These are phyloP conservation scores for Ophion slaviceki DNA, from an alignment of 2,888 invertebrate species.

Conservation along the genomic window DNA sequence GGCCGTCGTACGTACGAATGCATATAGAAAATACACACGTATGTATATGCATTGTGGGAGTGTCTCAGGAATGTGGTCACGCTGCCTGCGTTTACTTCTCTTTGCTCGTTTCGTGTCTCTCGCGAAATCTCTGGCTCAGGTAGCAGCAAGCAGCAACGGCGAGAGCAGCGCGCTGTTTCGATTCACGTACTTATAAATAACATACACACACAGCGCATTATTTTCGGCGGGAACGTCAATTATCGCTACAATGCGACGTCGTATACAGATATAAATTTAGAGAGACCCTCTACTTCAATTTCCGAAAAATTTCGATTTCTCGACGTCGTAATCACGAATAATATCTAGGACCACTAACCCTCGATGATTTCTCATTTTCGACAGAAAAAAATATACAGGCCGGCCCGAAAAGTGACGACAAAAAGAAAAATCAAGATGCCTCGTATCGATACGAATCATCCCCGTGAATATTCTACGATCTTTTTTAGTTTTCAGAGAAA, in stretches of 20 bases:
- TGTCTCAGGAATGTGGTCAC: constrained; percentile 80
- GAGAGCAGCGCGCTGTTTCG: constrained; percentile 28
- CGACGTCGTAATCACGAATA: too few relatives aligned
- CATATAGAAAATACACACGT: constrained; percentile 66
- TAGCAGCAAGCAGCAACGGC: constrained; percentile 27
- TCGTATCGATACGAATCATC: too few relatives aligned
- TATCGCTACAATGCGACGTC: not conserved
- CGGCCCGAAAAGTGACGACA: too few relatives aligned
- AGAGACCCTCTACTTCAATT: too few relatives aligned
- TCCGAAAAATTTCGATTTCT: too few relatives aligned
- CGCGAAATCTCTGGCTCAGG: constrained; percentile 66
- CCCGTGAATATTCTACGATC: too few relatives aligned
- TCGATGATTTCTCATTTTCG: too few relatives aligned
- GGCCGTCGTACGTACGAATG: constrained; percentile 18
- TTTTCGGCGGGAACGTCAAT: constrained; percentile 10
- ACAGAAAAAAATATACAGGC: too few relatives aligned
- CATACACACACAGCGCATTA: not conserved
- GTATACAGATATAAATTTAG: not conserved
- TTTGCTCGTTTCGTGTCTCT: constrained; percentile 73
- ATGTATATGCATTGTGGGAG: constrained; percentile 73
- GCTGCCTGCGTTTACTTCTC: constrained; percentile 74
- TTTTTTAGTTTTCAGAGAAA: too few relatives aligned
- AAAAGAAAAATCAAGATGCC: too few relatives aligned
- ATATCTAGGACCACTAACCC: too few relatives aligned
- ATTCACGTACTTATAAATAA: not conserved